Evolutionary conservation across 2,797 vertebrate genomes (phyloP), one percentile per base, ranked within the genome.

Genomic region (Aulostomus chinensis): DNA sequence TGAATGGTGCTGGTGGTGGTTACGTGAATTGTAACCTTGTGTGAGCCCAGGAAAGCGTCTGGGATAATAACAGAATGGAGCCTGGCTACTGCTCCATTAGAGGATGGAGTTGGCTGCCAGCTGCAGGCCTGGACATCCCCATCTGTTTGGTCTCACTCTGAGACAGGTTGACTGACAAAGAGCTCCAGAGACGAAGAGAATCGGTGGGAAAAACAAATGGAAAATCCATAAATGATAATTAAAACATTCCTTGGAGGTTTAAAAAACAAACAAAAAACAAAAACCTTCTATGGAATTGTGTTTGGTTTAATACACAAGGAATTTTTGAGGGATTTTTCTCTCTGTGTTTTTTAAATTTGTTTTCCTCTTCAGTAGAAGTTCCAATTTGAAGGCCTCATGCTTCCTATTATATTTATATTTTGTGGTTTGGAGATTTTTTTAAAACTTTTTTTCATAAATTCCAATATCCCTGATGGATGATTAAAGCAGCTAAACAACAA

Each of bases 121-220:
- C 77, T 77, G 68, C 17, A 7, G 65, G 48, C 62, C 38, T 36
- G 54, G 35, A 49, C 39, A 31, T 56, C 45, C 17, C 69, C 73
- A 84, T 84, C 76, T 87, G 78, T 77, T 67, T 63, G 52, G 15
- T 52, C 36, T 71, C 59, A 49, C 47, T 60, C 33, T 68, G 18
- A 30, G 25, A 54, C 29, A 33, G 33, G 11, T 41, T 66, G 29
- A 22, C 4, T 11, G 25, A 31, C 31, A 22, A 36, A 32, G 4
- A 38, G 26, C 12, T 16, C 11, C 10, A 30, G 17, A 55, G 36
- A 51, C 20, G 38, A 41, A 50, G 13, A 21, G 24, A 13, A 30
- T 13, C 14, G 7, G 29, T 9, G 16, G 13, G 3, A 30, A 42
- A 21, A 30, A 33, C 1, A 7, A 30, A 17, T 1, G 18, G 4